phyloP scores from a whole-genome alignment of 2,797 vertebrate species.

The Sus cebifrons region DNA sequence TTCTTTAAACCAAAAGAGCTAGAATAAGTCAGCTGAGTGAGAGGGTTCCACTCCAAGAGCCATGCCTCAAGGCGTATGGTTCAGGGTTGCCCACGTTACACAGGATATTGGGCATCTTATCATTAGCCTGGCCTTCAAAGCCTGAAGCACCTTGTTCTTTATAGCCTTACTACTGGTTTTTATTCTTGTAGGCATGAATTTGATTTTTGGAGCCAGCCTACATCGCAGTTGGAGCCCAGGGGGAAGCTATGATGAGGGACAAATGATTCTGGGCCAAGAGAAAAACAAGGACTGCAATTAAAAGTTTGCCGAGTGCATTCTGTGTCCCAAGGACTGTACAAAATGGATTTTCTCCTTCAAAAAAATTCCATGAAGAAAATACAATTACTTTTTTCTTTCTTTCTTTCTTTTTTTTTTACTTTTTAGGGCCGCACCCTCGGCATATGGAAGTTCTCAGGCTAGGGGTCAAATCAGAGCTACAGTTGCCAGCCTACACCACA shows the following conservation, averaged over 20 bases:
- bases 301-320: not conserved
- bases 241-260: not conserved
- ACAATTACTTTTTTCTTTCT: not conserved
- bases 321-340: not conserved
- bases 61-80: too few relatives aligned
- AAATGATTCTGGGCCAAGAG: not conserved
- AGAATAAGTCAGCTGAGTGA: not conserved
- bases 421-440: too few relatives aligned
- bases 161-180: not conserved
- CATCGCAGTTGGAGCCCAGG: not conserved
- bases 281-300: not conserved
- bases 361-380: not conserved
- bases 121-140: not conserved
- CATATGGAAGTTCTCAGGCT: too few relatives aligned
- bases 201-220: not conserved
- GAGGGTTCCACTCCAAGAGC: not conserved
- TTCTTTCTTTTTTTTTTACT: too few relatives aligned
- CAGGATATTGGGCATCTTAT: not conserved
- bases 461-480: too few relatives aligned
- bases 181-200: not conserved
- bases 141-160: not conserved
- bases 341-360: not conserved
- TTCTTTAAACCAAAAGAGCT: not conserved
- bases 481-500: too few relatives aligned
- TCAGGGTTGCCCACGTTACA: not conserved